These are phyloP conservation scores for Mechanitis messenoides DNA, from an alignment of 2,888 invertebrate species.

Conservation along the genomic window DNA sequence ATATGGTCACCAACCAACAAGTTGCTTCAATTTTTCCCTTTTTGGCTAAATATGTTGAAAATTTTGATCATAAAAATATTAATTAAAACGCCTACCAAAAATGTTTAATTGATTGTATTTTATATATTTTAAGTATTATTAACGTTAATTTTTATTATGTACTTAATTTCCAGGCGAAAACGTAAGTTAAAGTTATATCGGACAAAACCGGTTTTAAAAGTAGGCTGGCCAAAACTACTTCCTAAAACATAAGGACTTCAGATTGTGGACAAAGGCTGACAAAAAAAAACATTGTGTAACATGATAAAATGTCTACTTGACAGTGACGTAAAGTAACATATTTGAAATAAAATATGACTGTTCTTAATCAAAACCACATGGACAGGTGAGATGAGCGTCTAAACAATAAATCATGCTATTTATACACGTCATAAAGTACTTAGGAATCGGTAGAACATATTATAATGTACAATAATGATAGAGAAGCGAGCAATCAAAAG, in stretches of 20 bases:
- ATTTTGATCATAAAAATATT: slow-evolving; percentile 17
- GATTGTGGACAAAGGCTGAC: slow-evolving; percentile 17
- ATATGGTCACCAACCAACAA: slow-evolving; percentile 59
- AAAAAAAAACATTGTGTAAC: slow-evolving; percentile 20
- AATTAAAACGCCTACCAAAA: slow-evolving; percentile 1
- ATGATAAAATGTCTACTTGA: slow-evolving; percentile 13
- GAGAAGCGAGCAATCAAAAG: slow-evolving; percentile 57
- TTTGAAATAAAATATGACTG: slow-evolving; percentile 11
- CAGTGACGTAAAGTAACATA: slow-evolving; percentile 16
- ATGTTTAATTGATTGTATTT: too few relatives aligned
- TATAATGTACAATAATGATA: slow-evolving; percentile 64
- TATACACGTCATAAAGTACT: slow-evolving; percentile 60
- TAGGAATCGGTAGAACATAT: slow-evolving; percentile 52
- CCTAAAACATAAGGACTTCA: slow-evolving; percentile 32
- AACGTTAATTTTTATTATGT: slow-evolving; percentile 24
- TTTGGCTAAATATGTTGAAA: slow-evolving; percentile 18
- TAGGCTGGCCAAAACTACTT: slow-evolving; percentile 64
- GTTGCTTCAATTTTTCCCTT: slow-evolving; percentile 27
- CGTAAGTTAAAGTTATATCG: slow-evolving; percentile 12
- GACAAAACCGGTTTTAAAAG: slow-evolving; percentile 60
- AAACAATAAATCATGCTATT: slow-evolving; percentile 61
- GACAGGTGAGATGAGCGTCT: slow-evolving; percentile 35
- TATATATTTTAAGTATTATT: slow-evolving; percentile 16
- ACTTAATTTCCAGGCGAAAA: slow-evolving; percentile 42
- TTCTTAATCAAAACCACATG: slow-evolving; percentile 41